A percentile compares a stretch with the other conserved stretches of the same genome.
Evolutionary conservation across 2,888 invertebrate species (phyloP).

Genomic region (Junonia oenone): DNA sequence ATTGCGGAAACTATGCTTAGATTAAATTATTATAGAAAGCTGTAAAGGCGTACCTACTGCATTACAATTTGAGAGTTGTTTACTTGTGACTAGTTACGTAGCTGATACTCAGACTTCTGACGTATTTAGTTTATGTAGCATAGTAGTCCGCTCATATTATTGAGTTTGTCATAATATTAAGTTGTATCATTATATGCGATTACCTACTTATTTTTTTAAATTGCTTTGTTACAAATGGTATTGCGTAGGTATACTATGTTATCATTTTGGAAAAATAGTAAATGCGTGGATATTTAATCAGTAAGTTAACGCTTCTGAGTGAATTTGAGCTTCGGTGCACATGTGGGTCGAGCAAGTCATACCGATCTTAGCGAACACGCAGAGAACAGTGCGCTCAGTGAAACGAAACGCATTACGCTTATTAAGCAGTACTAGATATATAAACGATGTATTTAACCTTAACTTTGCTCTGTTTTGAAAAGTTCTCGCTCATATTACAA

Average conservation of each 20-base stretch:
- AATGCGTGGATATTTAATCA: conserved; percentile 29
- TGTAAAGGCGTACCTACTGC: conserved; percentile 34
- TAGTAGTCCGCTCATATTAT: no score
- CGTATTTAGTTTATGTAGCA: not conserved
- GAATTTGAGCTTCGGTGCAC: conserved; percentile 27
- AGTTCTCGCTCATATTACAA: not conserved
- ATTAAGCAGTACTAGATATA: conserved; percentile 14
- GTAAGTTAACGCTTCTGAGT: conserved; percentile 30
- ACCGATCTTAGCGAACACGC: conserved; percentile 22
- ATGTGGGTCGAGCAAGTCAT: conserved; percentile 30
- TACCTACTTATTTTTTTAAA: no score
- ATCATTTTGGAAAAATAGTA: conserved; percentile 20
- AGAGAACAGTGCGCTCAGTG: conserved; percentile 12
- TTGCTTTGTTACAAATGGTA: no score
- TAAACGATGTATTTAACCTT: conserved; percentile 1
- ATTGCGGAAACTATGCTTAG: conserved; percentile 35
- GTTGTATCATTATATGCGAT: no score
- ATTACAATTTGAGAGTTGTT: conserved; percentile 28
- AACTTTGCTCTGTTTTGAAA: not conserved
- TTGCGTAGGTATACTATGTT: not conserved
- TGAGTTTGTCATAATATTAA: no score
- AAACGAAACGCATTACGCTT: conserved; percentile 15
- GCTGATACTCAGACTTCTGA: not conserved
- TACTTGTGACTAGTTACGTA: conserved; percentile 14
- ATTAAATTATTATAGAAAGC: conserved; percentile 44